These are phyloP conservation scores for Sorex maritimensis DNA, from an alignment of 2,797 vertebrate species.

Conservation along the genomic window DNA sequence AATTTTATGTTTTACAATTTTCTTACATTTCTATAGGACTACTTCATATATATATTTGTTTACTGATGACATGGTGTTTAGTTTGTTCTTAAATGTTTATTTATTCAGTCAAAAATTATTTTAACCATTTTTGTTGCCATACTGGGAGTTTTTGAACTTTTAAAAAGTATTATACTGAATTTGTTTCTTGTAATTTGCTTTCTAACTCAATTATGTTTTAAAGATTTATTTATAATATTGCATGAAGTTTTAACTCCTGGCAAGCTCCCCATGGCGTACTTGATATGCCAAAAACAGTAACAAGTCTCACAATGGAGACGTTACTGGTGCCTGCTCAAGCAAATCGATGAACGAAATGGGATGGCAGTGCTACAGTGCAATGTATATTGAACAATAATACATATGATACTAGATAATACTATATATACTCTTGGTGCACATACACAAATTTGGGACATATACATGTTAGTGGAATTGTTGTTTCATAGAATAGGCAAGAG, in stretches of 20 bases:
- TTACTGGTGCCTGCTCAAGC: no score
- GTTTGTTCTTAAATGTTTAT: slow-evolving; percentile 1
- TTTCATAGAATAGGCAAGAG: background rate
- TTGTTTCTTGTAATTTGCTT: slow-evolving; percentile 6
- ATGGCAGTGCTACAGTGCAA: no score
- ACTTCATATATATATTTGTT: background rate
- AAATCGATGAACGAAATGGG: no score
- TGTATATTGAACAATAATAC: slow-evolving; percentile 37
- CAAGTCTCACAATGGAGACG: no score
- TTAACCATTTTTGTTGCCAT: no score
- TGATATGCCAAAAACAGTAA: no score
- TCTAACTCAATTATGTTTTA: slow-evolving; percentile 42
- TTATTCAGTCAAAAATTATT: no score
- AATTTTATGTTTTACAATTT: slow-evolving; percentile 1
- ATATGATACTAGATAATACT: background rate
- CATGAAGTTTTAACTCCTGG: background rate
- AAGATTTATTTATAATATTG: slow-evolving; percentile 2
- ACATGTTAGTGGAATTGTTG: background rate
- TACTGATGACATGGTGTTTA: background rate
- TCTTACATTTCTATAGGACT: background rate
- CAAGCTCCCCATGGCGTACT: no score
- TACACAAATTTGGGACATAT: background rate
- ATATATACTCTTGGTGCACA: background rate
- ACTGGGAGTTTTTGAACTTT: background rate
- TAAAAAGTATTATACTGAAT: background rate